Percentiles rank a stretch among this genome's conserved stretches.
Conservation (phyloP, 1,140 invertebrate genomes). For the Antheraea pernyi region DNA sequence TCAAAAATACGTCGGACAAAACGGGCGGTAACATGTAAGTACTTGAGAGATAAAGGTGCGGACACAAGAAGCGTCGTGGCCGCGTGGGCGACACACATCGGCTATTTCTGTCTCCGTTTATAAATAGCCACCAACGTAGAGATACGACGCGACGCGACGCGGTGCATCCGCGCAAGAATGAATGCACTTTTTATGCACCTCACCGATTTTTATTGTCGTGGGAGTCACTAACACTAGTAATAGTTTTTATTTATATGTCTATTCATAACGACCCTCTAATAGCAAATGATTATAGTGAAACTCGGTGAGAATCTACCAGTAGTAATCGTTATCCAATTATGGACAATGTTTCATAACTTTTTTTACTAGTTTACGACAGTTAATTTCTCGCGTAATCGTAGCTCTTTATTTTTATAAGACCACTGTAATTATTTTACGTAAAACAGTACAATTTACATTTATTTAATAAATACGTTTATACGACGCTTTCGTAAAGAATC, state of each 20-base stretch:
- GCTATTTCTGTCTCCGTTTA: slow-evolving; percentile 59
- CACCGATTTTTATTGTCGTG: slow-evolving; percentile 5
- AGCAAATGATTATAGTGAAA: too few species aligned
- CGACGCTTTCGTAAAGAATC: neutral
- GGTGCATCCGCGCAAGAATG: slow-evolving; percentile 39
- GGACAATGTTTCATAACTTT: too few species aligned
- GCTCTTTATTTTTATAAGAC: neutral
- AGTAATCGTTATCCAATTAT: too few species aligned
- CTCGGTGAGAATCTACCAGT: too few species aligned
- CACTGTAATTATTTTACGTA: neutral
- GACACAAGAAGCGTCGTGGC: slow-evolving; percentile 26
- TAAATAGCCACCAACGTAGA: slow-evolving; percentile 44
- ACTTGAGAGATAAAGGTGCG: slow-evolving; percentile 34
- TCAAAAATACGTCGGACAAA: neutral
- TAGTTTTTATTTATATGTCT: too few species aligned
- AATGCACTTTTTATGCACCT: slow-evolving; percentile 68
- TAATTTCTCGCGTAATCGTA: neutral
- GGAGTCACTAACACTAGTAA: neutral
- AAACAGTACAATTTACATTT: neutral
- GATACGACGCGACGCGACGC: slow-evolving; percentile 14
- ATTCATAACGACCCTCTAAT: too few species aligned
- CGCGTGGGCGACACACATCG: slow-evolving; percentile 44
- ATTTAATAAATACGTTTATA: neutral
- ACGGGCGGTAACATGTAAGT: neutral
- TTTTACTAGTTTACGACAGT: too few species aligned